Conservation (phyloP, 2,888 invertebrate genomes). For the Aphidoletes aphidimyza region DNA sequence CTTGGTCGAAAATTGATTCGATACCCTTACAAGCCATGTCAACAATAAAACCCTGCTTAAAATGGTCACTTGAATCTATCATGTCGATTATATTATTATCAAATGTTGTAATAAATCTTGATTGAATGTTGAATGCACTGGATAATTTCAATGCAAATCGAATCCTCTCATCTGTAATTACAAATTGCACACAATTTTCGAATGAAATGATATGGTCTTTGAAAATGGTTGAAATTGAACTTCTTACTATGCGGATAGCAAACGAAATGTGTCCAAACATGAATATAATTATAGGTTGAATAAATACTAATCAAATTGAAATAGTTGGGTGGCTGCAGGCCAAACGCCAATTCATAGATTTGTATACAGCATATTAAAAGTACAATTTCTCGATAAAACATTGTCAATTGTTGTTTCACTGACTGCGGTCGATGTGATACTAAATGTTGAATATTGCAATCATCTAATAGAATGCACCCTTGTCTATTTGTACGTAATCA, state of each 20-base stretch:
- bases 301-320: not conserved
- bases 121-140: not conserved
- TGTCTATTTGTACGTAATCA: too few relatives aligned
- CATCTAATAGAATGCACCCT: too few relatives aligned
- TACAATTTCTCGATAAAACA: not conserved
- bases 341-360: not conserved
- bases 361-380: not conserved
- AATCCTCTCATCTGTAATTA: not conserved
- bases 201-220: not conserved
- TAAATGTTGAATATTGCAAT: too few relatives aligned
- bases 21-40: not conserved
- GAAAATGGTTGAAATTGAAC: too few relatives aligned
- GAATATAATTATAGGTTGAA: not conserved
- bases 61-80: not conserved
- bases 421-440: too few relatives aligned
- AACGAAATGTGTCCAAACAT: not conserved
- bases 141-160: not conserved
- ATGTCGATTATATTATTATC: too few relatives aligned
- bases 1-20: constrained; percentile 6
- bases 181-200: too few relatives aligned
- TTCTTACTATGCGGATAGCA: not conserved
- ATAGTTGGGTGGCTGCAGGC: not conserved
- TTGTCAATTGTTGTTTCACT: not conserved
- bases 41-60: not conserved
- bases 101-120: not conserved